These are phyloP conservation scores for Drosophila mauritiana DNA, from an alignment of 1,140 invertebrate species.

Conservation along the genomic window DNA sequence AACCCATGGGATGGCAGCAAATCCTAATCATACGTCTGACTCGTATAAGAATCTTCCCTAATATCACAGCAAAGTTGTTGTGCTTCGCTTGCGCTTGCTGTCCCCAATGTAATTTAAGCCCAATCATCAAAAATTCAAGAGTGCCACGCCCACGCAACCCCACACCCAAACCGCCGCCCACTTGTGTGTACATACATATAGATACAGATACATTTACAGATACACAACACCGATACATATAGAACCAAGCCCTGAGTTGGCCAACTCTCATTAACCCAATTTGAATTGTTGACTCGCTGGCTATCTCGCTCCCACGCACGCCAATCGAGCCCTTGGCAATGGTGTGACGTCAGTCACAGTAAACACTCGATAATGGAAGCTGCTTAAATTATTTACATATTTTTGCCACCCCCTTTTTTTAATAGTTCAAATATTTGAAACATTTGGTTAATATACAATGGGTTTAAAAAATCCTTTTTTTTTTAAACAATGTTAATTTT, in stretches of 20 bases:
- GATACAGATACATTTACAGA: background rate
- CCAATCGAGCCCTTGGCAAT: constrained; percentile 36
- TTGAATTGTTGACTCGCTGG: constrained; percentile 37
- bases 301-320: constrained; percentile 11
- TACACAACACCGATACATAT: background rate
- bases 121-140: constrained; percentile 30
- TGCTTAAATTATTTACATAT: background rate
- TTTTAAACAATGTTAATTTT: background rate
- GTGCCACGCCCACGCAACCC: constrained; percentile 22
- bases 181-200: background rate
- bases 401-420: no score
- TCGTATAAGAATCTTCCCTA: constrained; percentile 1
- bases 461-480: background rate
- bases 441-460: background rate
- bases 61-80: background rate
- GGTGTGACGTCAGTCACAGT: constrained; percentile 11
- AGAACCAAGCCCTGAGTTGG: constrained; percentile 31
- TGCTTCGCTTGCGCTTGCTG: constrained; percentile 4
- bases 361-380: background rate
- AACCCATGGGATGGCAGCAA: constrained; percentile 1
- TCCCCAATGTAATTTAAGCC: constrained; percentile 46
- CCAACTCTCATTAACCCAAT: constrained; percentile 66
- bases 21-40: background rate
- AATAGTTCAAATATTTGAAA: background rate
- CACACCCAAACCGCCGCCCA: background rate